A percentile compares a stretch with the other conserved stretches of the same genome.
Evolutionary conservation across 2,113 vertebrate genomes (phyloP).

Genomic region (Cheilinus undulatus): DNA sequence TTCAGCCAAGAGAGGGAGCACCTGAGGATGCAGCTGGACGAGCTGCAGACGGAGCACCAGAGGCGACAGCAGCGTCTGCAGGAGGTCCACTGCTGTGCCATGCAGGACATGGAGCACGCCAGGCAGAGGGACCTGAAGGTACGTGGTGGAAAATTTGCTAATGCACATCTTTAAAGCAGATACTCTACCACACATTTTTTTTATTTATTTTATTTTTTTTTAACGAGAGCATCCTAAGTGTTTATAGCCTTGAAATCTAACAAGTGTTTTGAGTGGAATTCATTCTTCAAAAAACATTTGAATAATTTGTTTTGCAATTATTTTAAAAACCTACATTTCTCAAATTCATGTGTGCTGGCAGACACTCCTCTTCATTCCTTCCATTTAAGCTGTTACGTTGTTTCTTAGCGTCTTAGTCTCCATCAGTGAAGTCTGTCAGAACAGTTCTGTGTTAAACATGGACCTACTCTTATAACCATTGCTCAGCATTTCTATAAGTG

Average conservation of each 20-base stretch:
- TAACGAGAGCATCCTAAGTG: no score
- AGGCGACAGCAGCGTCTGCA: constrained; percentile 91
- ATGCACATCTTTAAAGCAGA: background rate
- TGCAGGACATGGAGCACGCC: constrained; percentile 93
- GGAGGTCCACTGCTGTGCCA: constrained; percentile 91
- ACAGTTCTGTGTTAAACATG: no score
- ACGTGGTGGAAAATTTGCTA: constrained; percentile 50
- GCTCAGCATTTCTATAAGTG: no score
- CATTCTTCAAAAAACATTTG: no score
- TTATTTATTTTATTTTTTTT: no score
- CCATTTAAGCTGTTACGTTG: no score
- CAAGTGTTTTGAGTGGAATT: no score
- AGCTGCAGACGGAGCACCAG: constrained; percentile 94
- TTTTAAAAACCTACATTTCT: background rate
- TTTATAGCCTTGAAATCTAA: background rate
- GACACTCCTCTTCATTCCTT: background rate
- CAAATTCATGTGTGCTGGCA: background rate
- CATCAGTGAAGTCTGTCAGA: no score
- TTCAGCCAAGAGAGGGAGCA: constrained; percentile 96
- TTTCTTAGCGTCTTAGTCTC: no score
- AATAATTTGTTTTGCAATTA: no score
- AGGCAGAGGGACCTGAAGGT: constrained; percentile 93
- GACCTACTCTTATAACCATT: no score
- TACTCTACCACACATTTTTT: no score
- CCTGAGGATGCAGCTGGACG: constrained; percentile 94